phyloP scores from a whole-genome alignment of 1,140 invertebrate species.

The Anoplolepis gracilipes region DNA sequence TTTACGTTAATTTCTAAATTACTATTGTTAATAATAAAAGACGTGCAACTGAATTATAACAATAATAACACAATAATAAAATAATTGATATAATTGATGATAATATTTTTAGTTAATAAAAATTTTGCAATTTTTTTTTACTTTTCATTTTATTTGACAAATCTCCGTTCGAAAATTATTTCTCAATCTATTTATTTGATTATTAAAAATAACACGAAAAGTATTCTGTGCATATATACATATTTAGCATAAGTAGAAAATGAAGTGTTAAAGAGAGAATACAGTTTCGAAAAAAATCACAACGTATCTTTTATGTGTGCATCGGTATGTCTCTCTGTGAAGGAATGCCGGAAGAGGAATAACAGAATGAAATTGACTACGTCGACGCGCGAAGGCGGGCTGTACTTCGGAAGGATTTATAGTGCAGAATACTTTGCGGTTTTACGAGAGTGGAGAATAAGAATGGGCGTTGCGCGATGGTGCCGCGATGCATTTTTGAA shows the following conservation, averaged over 20 bases:
- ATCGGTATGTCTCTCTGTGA: constrained; percentile 40
- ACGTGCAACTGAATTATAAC: too few species aligned
- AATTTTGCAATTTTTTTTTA: background rate
- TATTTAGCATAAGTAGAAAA: background rate
- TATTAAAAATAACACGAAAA: background rate
- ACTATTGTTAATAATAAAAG: background rate
- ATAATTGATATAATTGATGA: too few species aligned
- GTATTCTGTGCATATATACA: background rate
- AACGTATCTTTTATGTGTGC: constrained; percentile 55
- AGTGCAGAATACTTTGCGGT: constrained; percentile 55
- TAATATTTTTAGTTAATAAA: background rate
- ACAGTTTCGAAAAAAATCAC: constrained; percentile 61
- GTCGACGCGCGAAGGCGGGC: constrained; percentile 45
- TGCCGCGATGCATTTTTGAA: constrained; percentile 68
- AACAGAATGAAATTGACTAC: constrained; percentile 68
- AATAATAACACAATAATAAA: background rate
- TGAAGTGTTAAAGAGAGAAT: background rate
- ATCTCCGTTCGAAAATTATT: background rate
- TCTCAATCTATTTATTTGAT: background rate
- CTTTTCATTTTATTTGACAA: background rate
- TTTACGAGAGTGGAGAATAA: constrained; percentile 62
- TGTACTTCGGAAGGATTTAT: constrained; percentile 65
- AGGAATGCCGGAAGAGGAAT: constrained; percentile 21
- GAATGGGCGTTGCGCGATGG: constrained; percentile 29
- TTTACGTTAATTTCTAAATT: background rate